phyloP scores from a whole-genome alignment of 35 echinoderm and acorn worm genomes.

The Acanthaster planci region DNA sequence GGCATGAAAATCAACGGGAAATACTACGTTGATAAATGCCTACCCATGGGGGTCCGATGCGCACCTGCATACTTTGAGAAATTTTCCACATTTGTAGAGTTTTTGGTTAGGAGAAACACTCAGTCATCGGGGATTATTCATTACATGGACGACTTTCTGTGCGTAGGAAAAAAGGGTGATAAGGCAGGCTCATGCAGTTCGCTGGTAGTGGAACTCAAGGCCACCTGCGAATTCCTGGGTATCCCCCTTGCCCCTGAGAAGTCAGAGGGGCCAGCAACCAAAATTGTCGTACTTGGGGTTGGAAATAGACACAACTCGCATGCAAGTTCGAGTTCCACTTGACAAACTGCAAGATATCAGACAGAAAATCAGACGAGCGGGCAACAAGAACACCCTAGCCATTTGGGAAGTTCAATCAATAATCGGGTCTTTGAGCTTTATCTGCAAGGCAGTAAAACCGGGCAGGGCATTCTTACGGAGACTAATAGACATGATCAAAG shows the following conservation, averaged over 20 bases:
- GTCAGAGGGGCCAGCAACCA: not conserved
- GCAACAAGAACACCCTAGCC: not conserved
- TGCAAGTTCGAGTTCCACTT: not conserved
- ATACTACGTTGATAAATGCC: slow-evolving; percentile 37
- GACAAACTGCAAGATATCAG: not conserved
- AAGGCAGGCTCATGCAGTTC: not conserved
- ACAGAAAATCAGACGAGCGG: not conserved
- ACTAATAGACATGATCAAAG: slow-evolving; percentile 36
- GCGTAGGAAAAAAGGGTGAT: not conserved
- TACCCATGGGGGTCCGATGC: slow-evolving; percentile 29
- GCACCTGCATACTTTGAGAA: slow-evolving; percentile 23
- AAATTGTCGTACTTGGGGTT: slow-evolving; percentile 24
- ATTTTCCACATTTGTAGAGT: slow-evolving; percentile 35
- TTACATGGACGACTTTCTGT: slow-evolving; percentile 49
- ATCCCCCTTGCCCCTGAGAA: slow-evolving; percentile 31
- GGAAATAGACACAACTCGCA: slow-evolving; percentile 28
- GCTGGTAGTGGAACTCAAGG: not conserved
- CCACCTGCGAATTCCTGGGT: slow-evolving; percentile 21
- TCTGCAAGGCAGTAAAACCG: slow-evolving; percentile 5
- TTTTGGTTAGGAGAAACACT: not conserved
- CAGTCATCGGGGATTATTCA: slow-evolving; percentile 12
- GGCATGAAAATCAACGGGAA: slow-evolving; percentile 19
- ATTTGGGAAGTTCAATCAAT: slow-evolving; percentile 27
- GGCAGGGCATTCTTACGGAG: slow-evolving; percentile 29
- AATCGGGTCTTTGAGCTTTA: slow-evolving; percentile 33